These are phyloP conservation scores for Eulemur mongoz DNA, from an alignment of 2,797 vertebrate genomes.

Conservation along the genomic window DNA sequence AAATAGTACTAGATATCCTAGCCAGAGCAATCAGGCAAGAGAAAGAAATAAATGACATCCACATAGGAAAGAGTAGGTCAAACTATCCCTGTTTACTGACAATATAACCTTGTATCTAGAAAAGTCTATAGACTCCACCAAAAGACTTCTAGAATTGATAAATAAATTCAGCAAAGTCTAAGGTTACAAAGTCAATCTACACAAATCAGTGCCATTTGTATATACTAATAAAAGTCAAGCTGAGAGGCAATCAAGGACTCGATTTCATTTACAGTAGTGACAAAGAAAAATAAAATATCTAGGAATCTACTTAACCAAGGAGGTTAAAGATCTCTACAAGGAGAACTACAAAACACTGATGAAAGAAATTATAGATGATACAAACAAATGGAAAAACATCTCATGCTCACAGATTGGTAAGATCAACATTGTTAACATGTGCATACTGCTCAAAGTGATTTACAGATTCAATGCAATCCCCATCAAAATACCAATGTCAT, in stretches of 20 bases:
- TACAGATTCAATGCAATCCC: too few relatives aligned
- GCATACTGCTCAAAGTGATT: too few relatives aligned
- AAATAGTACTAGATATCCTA: not conserved
- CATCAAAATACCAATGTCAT: too few relatives aligned
- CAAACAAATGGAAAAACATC: too few relatives aligned
- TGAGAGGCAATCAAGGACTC: not conserved
- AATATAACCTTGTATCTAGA: not conserved
- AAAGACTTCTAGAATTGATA: not conserved
- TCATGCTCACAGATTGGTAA: too few relatives aligned
- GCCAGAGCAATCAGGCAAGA: not conserved
- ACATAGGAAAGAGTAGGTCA: not conserved
- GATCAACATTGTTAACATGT: too few relatives aligned
- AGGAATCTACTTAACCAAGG: not conserved
- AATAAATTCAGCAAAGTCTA: not conserved
- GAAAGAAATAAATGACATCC: not conserved
- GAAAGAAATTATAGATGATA: too few relatives aligned
- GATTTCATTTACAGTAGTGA: not conserved
- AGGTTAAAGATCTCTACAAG: not conserved
- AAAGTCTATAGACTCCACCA: not conserved
- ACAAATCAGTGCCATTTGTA: not conserved
- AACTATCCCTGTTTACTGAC: not conserved
- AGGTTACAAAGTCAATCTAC: not conserved
- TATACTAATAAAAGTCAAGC: not conserved
- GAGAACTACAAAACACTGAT: not conserved
- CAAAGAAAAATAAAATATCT: not conserved